Conservation (phyloP, 1,140 invertebrate genomes). For the Lepidurus couesii region DNA sequence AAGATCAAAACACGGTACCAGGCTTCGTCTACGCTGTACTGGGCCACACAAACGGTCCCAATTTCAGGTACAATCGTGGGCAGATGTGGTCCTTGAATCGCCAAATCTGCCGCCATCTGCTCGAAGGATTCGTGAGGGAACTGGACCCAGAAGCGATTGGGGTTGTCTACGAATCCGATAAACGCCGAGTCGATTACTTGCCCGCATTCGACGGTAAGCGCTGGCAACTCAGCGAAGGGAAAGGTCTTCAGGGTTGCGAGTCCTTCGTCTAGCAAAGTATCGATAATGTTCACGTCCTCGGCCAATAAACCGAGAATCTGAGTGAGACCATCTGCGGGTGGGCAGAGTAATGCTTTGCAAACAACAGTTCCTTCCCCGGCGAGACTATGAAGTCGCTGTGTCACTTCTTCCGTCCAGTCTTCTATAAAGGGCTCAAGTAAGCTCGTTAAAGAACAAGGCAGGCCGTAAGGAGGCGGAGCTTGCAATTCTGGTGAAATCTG, state of each 20-base stretch:
- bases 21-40: constrained; percentile 61
- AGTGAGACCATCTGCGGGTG: background rate
- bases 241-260: background rate
- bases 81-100: background rate
- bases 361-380: background rate
- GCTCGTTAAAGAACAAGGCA: background rate
- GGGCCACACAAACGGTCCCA: constrained; percentile 62
- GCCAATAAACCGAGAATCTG: background rate
- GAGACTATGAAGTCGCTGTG: background rate
- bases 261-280: background rate
- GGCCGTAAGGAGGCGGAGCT: background rate
- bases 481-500: background rate
- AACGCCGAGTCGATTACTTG: background rate
- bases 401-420: background rate
- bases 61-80: constrained; percentile 38
- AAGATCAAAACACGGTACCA: constrained; percentile 79
- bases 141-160: background rate
- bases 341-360: background rate
- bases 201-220: background rate
- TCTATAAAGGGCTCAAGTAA: background rate
- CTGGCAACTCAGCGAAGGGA: background rate
- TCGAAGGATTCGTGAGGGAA: background rate
- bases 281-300: background rate
- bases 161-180: background rate
- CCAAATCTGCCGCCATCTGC: background rate